These are phyloP conservation scores for Beroe forskalii DNA, from an alignment of 37 sponge, comb jelly and placozoan genomes.

Conservation along the genomic window DNA sequence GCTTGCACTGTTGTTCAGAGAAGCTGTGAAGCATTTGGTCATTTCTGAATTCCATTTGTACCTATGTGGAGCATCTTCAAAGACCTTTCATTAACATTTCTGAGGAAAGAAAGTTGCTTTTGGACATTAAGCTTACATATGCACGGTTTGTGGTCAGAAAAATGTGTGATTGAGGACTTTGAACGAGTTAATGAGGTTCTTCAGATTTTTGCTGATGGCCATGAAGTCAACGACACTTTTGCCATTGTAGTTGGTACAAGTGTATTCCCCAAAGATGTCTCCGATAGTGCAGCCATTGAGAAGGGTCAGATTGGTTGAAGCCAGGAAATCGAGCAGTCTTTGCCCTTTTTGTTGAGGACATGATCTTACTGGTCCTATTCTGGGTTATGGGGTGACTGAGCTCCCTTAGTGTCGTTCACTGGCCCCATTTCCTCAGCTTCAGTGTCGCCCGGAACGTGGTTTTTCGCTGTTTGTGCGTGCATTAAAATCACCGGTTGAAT, in stretches of 20 bases:
- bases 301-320: background rate
- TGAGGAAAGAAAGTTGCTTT: background rate
- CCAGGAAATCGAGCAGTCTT: background rate
- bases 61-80: background rate
- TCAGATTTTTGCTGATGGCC: background rate
- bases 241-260: background rate
- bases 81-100: background rate
- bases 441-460: background rate
- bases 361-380: background rate
- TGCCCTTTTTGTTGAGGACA: background rate
- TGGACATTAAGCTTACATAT: background rate
- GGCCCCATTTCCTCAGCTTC: background rate
- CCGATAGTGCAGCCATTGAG: constrained; percentile 23
- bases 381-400: background rate
- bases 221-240: background rate
- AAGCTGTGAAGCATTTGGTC: background rate
- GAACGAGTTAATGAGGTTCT: background rate
- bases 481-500: background rate
- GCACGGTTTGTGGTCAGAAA: constrained; percentile 20
- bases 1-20: background rate
- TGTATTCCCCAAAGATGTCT: background rate
- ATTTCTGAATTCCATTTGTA: background rate
- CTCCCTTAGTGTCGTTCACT: no score
- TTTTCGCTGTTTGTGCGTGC: background rate
- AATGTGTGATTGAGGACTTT: background rate